These are phyloP conservation scores for Ibidorhyncha struthersii DNA, from an alignment of 2,113 vertebrate species.

Conservation along the genomic window DNA sequence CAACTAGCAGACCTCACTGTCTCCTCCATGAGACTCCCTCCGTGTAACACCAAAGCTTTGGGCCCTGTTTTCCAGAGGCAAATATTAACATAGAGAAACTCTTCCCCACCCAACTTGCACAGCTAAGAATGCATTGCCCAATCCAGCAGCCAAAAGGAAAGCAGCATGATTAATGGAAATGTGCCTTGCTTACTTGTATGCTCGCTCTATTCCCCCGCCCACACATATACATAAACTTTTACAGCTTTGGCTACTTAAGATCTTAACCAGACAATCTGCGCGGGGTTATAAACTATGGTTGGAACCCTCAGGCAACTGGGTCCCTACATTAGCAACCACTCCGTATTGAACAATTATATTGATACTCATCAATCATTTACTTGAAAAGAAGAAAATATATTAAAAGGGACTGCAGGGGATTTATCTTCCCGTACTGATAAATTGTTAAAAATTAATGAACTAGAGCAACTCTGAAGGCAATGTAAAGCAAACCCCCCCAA, in stretches of 20 bases:
- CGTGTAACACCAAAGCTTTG: not conserved
- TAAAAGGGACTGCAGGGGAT: conserved; percentile 73
- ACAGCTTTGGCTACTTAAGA: conserved; percentile 54
- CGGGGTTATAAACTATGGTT: conserved; percentile 55
- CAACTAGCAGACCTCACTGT: not conserved
- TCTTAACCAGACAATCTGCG: conserved; percentile 27
- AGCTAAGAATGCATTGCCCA: not conserved
- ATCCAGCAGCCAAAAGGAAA: not conserved
- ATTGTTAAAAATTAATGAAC: conserved; percentile 76
- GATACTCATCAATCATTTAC: conserved; percentile 79
- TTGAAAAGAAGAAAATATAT: conserved; percentile 76
- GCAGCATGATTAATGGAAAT: conserved; percentile 42
- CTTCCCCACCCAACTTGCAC: not conserved
- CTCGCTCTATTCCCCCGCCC: not conserved
- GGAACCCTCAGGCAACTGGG: conserved; percentile 58
- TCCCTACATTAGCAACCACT: conserved; percentile 68
- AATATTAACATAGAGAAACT: not conserved
- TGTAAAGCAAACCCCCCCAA: not conserved
- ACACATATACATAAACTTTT: conserved; percentile 35
- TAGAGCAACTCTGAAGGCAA: conserved; percentile 58
- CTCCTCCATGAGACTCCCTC: not conserved
- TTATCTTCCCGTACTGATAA: conserved; percentile 74
- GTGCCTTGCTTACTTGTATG: not conserved
- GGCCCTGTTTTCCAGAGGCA: not conserved
- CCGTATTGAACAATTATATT: conserved; percentile 58